Conservation (phyloP, 92 coral and sea anemone species). For the Heteractis magnifica region DNA sequence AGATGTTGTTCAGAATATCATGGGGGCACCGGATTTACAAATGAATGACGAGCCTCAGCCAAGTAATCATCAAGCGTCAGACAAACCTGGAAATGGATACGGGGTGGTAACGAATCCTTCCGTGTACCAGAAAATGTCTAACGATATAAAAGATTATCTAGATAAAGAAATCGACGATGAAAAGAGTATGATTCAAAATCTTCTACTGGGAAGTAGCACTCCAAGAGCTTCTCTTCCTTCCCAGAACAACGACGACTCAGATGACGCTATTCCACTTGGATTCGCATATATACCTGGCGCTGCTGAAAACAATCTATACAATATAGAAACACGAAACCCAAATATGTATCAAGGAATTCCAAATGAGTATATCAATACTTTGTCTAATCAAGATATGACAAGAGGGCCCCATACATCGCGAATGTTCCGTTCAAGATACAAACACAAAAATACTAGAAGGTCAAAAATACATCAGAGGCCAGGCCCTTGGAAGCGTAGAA, state of each 20-base stretch:
- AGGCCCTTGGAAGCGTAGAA: conserved; percentile 35
- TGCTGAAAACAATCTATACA: conserved; percentile 16
- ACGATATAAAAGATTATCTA: conserved; percentile 27
- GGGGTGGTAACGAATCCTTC: conserved; percentile 35
- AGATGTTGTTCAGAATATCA: conserved; percentile 1
- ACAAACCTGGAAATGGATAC: not conserved
- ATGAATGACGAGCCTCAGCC: conserved; percentile 31
- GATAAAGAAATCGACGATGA: conserved; percentile 44
- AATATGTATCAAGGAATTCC: not conserved
- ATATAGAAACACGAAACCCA: conserved; percentile 22
- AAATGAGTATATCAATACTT: conserved; percentile 4
- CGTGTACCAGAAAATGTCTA: conserved; percentile 11
- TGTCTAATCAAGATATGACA: conserved; percentile 4
- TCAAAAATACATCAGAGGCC: conserved; percentile 3
- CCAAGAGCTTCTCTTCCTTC: conserved; percentile 33
- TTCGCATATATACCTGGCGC: conserved; percentile 33
- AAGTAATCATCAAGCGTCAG: not conserved
- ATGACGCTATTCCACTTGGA: conserved; percentile 28
- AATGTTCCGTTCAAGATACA: not conserved
- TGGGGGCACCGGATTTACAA: conserved; percentile 24
- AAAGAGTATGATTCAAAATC: conserved; percentile 43
- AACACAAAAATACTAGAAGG: not conserved
- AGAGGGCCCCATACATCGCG: not conserved
- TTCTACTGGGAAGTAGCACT: conserved; percentile 26
- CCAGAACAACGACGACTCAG: not conserved